Conservation (phyloP, 1,140 invertebrate genomes). For the Drosophila aff. region DNA sequence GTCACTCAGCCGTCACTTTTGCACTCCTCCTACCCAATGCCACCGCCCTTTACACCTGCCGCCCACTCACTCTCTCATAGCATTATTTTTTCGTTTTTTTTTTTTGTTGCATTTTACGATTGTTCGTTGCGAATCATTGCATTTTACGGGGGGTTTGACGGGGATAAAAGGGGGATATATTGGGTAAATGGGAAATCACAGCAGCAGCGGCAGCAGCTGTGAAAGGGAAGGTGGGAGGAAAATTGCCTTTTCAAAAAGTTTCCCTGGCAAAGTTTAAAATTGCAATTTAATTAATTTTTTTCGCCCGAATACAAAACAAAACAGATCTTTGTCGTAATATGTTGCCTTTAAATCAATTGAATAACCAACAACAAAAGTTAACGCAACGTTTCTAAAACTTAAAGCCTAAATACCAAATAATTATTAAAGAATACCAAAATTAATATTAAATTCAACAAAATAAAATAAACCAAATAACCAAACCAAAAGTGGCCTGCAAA, state of each 20-base stretch:
- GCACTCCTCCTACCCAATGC: conserved; percentile 8
- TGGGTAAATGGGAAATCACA: conserved; percentile 5
- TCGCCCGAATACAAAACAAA: conserved; percentile 20
- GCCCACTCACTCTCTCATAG: conserved; percentile 1
- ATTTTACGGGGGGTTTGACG: conserved; percentile 22
- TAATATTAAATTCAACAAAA: conserved; percentile 14
- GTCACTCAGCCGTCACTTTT: conserved; percentile 43
- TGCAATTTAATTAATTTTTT: conserved; percentile 68
- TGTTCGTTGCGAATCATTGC: conserved; percentile 63
- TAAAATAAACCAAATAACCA: conserved; percentile 25
- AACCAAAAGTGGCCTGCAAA: conserved; percentile 81
- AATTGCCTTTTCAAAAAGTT: conserved; percentile 43
- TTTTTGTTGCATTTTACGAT: conserved; percentile 58
- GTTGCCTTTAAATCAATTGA: conserved; percentile 68
- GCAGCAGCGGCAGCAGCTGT: conserved; percentile 26
- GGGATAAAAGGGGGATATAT: conserved; percentile 15
- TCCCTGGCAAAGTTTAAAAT: conserved; percentile 48
- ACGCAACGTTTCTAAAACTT: conserved; percentile 77
- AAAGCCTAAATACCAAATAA: conserved; percentile 39
- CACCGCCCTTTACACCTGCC: conserved; percentile 10
- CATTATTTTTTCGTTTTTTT: conserved; percentile 35
- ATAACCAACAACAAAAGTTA: conserved; percentile 71
- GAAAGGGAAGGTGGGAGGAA: conserved; percentile 2
- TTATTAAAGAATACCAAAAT: conserved; percentile 22
- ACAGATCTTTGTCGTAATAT: conserved; percentile 65